A percentile compares a stretch with the other conserved stretches of the same genome.
Evolutionary conservation across 2,888 invertebrate genomes (phyloP).

Genomic region (Dorcus parallelipipedus): DNA sequence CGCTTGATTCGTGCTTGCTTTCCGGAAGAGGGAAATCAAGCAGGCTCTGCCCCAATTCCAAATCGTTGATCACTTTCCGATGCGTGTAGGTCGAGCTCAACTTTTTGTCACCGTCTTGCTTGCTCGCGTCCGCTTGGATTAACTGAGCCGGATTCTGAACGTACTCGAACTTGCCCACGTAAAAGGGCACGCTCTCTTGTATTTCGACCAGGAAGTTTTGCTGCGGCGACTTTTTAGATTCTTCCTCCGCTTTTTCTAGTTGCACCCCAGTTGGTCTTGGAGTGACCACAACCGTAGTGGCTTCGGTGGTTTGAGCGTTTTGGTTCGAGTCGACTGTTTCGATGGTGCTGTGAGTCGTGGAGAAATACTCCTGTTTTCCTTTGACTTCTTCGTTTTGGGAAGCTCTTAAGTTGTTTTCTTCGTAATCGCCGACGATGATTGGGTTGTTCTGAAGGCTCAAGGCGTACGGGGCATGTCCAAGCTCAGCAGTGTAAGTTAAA

Average conservation of each 20-base stretch:
- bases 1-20: neutral
- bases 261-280: constrained; percentile 57
- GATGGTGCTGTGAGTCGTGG: constrained; percentile 31
- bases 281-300: constrained; percentile 49
- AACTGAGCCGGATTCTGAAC: constrained; percentile 40
- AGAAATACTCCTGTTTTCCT: constrained; percentile 24
- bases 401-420: constrained; percentile 24
- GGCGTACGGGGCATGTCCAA: neutral
- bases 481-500: neutral
- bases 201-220: constrained; percentile 58
- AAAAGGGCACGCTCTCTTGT: constrained; percentile 61
- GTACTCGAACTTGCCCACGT: constrained; percentile 49
- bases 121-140: constrained; percentile 18
- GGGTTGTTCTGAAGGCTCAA: constrained; percentile 38
- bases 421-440: constrained; percentile 45
- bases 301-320: constrained; percentile 24
- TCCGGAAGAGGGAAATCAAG: constrained; percentile 6
- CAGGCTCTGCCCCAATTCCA: constrained; percentile 10
- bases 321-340: constrained; percentile 20
- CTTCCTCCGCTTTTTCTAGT: constrained; percentile 47
- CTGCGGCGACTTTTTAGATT: constrained; percentile 32
- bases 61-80: neutral
- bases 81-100: neutral
- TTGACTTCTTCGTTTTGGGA: constrained; percentile 30
- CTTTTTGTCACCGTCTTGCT: neutral